A percentile compares a stretch with the other conserved stretches of the same genome.
These are phyloP conservation scores for Clarias fuscus DNA, from an alignment of 2,797 vertebrate genomes.

Conservation along the genomic window DNA sequence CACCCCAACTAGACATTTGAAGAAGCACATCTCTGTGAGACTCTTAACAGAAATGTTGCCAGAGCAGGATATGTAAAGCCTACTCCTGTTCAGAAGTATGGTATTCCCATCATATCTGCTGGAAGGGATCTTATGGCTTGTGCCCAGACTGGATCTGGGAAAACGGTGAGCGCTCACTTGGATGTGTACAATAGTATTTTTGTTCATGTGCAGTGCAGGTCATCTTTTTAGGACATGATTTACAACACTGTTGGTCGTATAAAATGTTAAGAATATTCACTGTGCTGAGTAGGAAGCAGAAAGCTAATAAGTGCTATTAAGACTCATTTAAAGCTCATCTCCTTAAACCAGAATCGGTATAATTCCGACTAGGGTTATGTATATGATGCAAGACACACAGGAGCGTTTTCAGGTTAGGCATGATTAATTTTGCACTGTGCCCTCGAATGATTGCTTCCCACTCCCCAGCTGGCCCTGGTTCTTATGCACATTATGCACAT, in stretches of 20 bases:
- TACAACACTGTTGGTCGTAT: neutral
- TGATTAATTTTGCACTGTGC: too few relatives aligned
- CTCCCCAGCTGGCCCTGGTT: too few relatives aligned
- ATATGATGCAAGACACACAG: neutral
- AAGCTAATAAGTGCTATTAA: neutral
- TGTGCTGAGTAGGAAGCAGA: neutral
- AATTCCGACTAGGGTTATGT: neutral
- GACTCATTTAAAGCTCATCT: neutral
- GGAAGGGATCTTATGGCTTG: conserved; percentile 96
- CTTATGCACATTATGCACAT: too few relatives aligned
- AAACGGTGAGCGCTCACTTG: conserved; percentile 80
- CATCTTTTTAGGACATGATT: neutral
- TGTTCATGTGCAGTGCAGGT: neutral
- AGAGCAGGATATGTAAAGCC: conserved; percentile 90
- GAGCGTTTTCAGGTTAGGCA: too few relatives aligned
- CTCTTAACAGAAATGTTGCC: conserved; percentile 78
- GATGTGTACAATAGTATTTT: neutral
- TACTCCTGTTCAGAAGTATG: conserved; percentile 95
- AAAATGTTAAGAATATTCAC: neutral
- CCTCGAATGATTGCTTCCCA: too few relatives aligned
- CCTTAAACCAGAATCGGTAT: too few relatives aligned
- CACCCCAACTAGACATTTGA: conserved; percentile 78
- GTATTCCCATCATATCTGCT: conserved; percentile 86
- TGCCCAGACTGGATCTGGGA: conserved; percentile 95
- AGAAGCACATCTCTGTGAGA: conserved; percentile 81